These are phyloP conservation scores for Podocnemis expansa DNA, from an alignment of 2,113 vertebrate species.

Conservation along the genomic window DNA sequence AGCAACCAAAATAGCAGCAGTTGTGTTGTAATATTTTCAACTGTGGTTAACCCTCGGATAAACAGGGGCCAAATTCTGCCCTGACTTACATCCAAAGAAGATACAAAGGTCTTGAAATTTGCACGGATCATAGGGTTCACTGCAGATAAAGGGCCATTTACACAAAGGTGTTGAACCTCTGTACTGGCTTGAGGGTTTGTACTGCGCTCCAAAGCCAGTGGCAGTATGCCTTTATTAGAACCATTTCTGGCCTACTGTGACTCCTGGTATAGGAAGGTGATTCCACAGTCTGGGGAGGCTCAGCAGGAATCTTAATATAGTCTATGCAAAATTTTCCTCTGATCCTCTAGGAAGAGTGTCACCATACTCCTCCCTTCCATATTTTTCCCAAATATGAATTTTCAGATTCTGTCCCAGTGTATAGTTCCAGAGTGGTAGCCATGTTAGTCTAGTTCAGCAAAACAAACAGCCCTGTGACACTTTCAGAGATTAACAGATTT, in stretches of 20 bases:
- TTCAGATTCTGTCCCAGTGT: background rate
- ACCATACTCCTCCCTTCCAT: slow-evolving; percentile 45
- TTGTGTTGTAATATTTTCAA: background rate
- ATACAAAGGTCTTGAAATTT: background rate
- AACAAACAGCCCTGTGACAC: too few relatives aligned
- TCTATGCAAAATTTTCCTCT: background rate
- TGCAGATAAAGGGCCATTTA: fast-evolving
- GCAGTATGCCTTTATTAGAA: background rate
- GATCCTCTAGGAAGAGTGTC: background rate
- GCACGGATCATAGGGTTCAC: background rate
- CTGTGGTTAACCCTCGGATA: fast-evolving
- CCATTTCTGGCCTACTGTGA: background rate
- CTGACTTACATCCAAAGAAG: background rate
- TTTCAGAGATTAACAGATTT: too few relatives aligned
- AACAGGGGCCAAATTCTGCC: background rate
- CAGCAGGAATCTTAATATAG: slow-evolving; percentile 28
- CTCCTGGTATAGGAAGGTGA: fast-evolving
- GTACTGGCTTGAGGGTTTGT: background rate
- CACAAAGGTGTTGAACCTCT: background rate
- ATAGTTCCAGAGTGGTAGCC: background rate
- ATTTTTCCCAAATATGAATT: slow-evolving; percentile 34
- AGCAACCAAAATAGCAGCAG: background rate
- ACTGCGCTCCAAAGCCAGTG: background rate
- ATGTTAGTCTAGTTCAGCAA: too few relatives aligned
- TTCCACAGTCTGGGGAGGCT: background rate